Conservation (phyloP, 2,797 vertebrate genomes). For the Sparus aurata region DNA sequence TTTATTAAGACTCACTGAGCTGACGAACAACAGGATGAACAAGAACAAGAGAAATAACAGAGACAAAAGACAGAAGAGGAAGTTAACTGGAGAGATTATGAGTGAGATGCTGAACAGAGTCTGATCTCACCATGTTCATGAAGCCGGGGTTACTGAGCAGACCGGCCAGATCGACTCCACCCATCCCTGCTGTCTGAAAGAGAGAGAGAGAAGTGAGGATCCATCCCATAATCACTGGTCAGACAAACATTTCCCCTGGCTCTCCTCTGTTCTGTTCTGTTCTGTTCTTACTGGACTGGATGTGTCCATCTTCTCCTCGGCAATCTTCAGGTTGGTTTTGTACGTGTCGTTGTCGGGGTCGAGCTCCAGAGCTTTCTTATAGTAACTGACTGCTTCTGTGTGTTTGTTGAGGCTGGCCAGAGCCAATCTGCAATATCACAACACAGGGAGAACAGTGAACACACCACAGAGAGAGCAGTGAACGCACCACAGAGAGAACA, state of each 20-base stretch:
- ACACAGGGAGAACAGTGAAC: not conserved
- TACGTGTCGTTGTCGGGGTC: constrained; percentile 97
- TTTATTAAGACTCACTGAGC: not conserved
- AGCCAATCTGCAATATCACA: constrained; percentile 86
- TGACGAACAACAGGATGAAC: not conserved
- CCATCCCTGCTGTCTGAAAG: constrained; percentile 89
- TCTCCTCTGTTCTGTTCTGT: not conserved
- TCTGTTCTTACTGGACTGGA: constrained; percentile 88
- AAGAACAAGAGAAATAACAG: not conserved
- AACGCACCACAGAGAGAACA: not conserved
- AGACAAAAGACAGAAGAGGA: no score
- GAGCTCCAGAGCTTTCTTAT: constrained; percentile 94
- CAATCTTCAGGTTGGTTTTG: constrained; percentile 95
- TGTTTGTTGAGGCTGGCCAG: constrained; percentile 95
- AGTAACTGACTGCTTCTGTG: constrained; percentile 91
- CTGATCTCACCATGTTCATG: constrained; percentile 93
- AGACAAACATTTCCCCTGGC: not conserved
- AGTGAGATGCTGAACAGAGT: no score
- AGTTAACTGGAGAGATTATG: no score
- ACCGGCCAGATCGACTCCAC: constrained; percentile 93
- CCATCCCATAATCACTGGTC: not conserved
- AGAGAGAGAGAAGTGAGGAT: not conserved
- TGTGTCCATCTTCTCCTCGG: constrained; percentile 94
- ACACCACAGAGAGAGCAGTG: no score
- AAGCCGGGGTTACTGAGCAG: constrained; percentile 96